Evolutionary conservation across 2,888 invertebrate species (phyloP), one percentile per base, ranked within the genome.

Genomic region (Bimastos eiseni): DNA sequence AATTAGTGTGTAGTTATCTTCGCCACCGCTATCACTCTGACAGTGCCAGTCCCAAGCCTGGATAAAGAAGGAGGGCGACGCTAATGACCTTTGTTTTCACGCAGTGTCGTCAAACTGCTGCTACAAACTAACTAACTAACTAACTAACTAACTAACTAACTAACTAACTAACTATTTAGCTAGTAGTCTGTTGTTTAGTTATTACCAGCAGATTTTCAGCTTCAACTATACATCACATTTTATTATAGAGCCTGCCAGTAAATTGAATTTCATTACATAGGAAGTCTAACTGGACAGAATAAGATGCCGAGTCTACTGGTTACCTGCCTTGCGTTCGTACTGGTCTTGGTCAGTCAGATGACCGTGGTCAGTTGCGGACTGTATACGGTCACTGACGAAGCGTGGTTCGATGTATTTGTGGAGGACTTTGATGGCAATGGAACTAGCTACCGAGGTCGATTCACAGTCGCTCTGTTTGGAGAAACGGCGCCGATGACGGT

Each of bases 401-500:
- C 93, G 13, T 94, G 93, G 93, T 93, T 95, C 92, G 94, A 95
- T 70, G 92, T 95, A 21, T 93, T 93, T 90, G 93, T 95, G 38
- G 94, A 94, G 91, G 94, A 95, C 92, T 92, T 92, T 89, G 94
- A 94, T 90, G 94, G 93, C 15, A 93, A 93, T 13, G 94, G 94
- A 19, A 44, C 91, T 86, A 91, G 94, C 91, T 94, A 93, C 91
- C 93, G 92, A n/a, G 94, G 94, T 0, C 92, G 93, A 34, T 93
- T 95, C 89, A 93, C 93, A 4, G 92, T 95, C 41, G 95, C 93
- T 30, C 93, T 95, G 89, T 95, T 95, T 90, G 95, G 95, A 30
- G 94, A 95, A 38, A 93, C 93, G 1, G 94, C 93, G 24, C 95
- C 95, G 17, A 95, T 95, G 94, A 94, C 95, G 0, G 93, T 93